Evolutionary conservation across 2,113 vertebrate genomes (phyloP).

Genomic region (Cyanoramphus novaezelandiae): DNA sequence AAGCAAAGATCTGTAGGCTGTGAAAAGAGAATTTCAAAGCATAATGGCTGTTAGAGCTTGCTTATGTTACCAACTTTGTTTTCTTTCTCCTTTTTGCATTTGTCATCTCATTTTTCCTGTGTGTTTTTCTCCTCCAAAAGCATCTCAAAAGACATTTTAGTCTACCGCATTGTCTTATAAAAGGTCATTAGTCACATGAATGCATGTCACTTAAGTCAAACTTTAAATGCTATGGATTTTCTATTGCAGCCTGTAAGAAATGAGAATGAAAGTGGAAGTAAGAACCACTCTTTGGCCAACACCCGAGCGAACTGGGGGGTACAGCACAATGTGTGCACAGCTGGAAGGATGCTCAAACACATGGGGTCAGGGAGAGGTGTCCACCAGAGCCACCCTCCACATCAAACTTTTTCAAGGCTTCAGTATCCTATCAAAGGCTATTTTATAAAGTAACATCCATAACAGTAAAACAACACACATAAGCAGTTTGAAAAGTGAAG

Average conservation of each 20-base stretch:
- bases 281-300: not conserved
- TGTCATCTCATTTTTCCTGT: constrained; percentile 1
- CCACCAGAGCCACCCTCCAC: not conserved
- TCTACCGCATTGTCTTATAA: not conserved
- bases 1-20: constrained; percentile 44
- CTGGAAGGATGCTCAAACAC: not conserved
- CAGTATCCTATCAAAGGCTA: not conserved
- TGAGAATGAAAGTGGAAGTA: not conserved
- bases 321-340: not conserved
- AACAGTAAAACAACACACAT: not conserved
- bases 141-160: constrained; percentile 17
- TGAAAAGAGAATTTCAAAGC: constrained; percentile 34
- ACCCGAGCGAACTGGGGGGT: not conserved
- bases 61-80: constrained; percentile 24
- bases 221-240: constrained; percentile 12
- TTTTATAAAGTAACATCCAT: not conserved
- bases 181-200: constrained; percentile 19
- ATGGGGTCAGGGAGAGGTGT: not conserved
- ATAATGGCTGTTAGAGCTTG: not conserved
- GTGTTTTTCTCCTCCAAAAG: not conserved
- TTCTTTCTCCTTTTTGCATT: constrained; percentile 11
- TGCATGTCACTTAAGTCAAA: constrained; percentile 11
- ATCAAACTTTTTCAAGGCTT: not conserved
- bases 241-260: constrained; percentile 2
- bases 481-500: not conserved